Conservation (phyloP, 2,888 invertebrate species). For the Zhuqinia jingwanae region DNA sequence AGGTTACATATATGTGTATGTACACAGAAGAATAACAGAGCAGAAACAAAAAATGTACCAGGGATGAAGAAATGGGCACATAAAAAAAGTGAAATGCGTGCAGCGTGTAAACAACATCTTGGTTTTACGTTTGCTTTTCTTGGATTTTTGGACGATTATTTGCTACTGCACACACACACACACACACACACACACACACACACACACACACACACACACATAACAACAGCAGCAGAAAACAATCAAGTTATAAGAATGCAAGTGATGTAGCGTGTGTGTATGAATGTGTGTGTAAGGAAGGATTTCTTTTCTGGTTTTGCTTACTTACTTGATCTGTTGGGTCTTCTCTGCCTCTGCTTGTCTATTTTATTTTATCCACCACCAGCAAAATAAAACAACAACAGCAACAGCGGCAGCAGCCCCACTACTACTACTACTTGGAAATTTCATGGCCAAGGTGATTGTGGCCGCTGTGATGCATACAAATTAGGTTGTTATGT, state of each 20-base stretch:
- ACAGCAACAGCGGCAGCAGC: too few species aligned
- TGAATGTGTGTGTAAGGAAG: background rate
- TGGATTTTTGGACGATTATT: conserved; percentile 42
- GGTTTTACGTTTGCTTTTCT: background rate
- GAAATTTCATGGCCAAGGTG: conserved; percentile 72
- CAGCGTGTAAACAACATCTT: background rate
- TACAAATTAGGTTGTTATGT: conserved; percentile 68
- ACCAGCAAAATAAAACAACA: too few species aligned
- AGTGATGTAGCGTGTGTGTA: background rate
- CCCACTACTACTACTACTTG: background rate
- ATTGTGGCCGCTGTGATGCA: conserved; percentile 65
- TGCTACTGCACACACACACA: conserved; percentile 26
- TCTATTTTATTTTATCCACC: conserved; percentile 18
- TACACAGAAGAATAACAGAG: too few species aligned
- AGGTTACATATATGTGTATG: background rate
- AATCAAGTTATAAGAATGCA: conserved; percentile 47
- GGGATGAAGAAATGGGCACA: too few species aligned
- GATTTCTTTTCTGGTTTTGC: background rate
- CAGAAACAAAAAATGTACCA: conserved; percentile 17
- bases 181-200: too few species aligned
- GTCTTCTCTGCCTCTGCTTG: background rate
- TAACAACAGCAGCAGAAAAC: background rate
- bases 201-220: too few species aligned
- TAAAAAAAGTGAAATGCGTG: background rate
- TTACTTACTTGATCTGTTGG: background rate